Evolutionary conservation across 2,113 vertebrate genomes (phyloP).

Genomic region (Channa maculata): DNA sequence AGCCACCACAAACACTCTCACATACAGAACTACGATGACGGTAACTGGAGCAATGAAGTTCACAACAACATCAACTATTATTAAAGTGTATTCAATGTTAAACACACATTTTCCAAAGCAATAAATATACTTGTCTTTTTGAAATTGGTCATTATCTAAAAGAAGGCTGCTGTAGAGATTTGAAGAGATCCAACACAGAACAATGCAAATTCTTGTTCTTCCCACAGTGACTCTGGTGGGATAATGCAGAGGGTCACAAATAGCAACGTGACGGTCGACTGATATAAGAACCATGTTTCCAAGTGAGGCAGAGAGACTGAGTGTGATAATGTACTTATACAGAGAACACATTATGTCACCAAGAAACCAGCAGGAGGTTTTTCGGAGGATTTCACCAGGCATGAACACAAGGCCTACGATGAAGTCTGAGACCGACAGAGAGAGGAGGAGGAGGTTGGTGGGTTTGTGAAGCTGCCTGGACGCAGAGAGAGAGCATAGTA

Average conservation of each 20-base stretch:
- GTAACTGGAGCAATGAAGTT: too few relatives aligned
- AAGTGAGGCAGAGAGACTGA: slow-evolving; percentile 46
- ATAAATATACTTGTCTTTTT: too few relatives aligned
- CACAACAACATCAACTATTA: too few relatives aligned
- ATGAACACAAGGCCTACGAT: slow-evolving; percentile 79
- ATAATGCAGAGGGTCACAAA: slow-evolving; percentile 67
- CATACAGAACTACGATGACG: too few relatives aligned
- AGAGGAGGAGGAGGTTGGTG: slow-evolving; percentile 55
- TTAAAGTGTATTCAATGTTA: too few relatives aligned
- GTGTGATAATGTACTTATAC: slow-evolving; percentile 22
- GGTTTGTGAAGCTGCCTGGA: too few relatives aligned
- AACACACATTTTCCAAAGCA: too few relatives aligned
- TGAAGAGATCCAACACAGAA: slow-evolving; percentile 46
- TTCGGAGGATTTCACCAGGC: slow-evolving; percentile 78
- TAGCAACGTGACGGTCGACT: slow-evolving; percentile 61
- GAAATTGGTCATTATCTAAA: rapidly evolving
- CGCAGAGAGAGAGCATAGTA: not conserved
- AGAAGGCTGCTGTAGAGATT: not conserved
- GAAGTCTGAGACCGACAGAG: slow-evolving; percentile 68
- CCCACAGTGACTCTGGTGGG: slow-evolving; percentile 24
- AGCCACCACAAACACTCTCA: too few relatives aligned
- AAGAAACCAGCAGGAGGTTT: slow-evolving; percentile 63
- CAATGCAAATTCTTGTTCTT: not conserved
- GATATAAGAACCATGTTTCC: slow-evolving; percentile 63
- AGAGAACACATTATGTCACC: slow-evolving; percentile 54